Evolutionary conservation across 1,140 invertebrate genomes (phyloP).

Genomic region (Chironomus tepperi): DNA sequence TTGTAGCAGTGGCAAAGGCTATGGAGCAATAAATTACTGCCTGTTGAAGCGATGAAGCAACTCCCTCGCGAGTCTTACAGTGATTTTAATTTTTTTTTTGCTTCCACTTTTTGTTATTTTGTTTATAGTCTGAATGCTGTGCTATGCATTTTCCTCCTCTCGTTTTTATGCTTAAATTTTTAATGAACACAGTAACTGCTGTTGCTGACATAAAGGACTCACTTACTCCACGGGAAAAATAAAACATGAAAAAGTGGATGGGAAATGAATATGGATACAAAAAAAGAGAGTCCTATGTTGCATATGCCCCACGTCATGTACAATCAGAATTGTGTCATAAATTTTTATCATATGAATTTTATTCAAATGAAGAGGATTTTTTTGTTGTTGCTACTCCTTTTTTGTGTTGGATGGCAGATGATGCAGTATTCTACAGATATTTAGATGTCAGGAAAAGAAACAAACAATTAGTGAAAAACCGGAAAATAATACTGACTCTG

Average conservation of each 20-base stretch:
- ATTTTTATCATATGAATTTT: neutral
- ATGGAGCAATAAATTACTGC: neutral
- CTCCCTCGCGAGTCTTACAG: constrained; percentile 3
- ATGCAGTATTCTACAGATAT: too few relatives aligned
- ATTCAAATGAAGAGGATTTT: too few relatives aligned
- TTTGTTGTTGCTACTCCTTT: too few relatives aligned
- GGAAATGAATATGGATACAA: neutral
- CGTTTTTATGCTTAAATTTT: neutral
- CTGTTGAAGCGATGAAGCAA: constrained; percentile 6
- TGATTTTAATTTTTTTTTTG: neutral
- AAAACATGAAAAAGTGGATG: neutral
- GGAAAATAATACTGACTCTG: too few relatives aligned
- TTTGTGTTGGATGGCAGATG: too few relatives aligned
- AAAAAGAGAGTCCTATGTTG: neutral
- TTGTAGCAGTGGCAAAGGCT: neutral
- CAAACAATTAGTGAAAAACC: too few relatives aligned
- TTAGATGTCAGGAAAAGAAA: too few relatives aligned
- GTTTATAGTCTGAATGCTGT: neutral
- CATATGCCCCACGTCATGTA: neutral
- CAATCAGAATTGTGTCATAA: neutral
- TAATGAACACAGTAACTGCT: neutral
- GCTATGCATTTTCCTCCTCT: neutral
- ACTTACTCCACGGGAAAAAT: neutral
- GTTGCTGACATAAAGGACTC: constrained; percentile 6
- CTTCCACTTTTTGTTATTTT: neutral